Evolutionary conservation across 1,140 invertebrate species (phyloP).

Genomic region (Meloidogyne chitwoodi): DNA sequence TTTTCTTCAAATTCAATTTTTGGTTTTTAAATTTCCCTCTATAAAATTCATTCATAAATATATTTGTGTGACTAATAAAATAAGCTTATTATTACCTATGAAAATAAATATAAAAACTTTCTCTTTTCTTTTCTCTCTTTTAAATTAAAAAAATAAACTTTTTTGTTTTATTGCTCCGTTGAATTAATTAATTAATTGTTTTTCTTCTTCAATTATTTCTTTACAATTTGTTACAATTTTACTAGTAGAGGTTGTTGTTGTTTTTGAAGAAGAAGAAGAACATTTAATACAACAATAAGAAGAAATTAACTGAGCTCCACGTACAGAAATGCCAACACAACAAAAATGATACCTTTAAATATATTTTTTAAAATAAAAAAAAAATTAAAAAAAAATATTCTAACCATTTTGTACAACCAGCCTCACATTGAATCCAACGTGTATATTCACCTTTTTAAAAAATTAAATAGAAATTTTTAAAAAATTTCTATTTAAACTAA

Average conservation of each 20-base stretch:
- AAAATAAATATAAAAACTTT: no score
- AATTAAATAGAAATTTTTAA: background rate
- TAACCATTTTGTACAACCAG: conserved; percentile 11
- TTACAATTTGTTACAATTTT: background rate
- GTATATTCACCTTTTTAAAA: conserved; percentile 22
- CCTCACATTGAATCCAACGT: conserved; percentile 35
- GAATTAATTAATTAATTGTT: background rate
- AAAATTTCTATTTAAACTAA: conserved; percentile 19
- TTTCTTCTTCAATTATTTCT: background rate
- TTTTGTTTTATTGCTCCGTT: background rate
- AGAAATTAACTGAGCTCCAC: conserved; percentile 26
- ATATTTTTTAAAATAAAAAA: background rate
- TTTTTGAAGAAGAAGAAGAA: background rate
- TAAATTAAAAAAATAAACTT: no score
- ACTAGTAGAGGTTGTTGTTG: background rate
- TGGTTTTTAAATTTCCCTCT: no score
- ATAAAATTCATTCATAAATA: no score
- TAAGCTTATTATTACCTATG: no score
- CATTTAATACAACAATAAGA: conserved; percentile 28
- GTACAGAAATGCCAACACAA: conserved; percentile 30
- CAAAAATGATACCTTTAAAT: conserved; percentile 21
- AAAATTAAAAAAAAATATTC: background rate
- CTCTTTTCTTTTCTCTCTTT: no score
- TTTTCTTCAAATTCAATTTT: no score
- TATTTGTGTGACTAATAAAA: no score